phyloP scores from a whole-genome alignment of 2,113 vertebrate genomes.

The Erythrolamprus reginae region DNA sequence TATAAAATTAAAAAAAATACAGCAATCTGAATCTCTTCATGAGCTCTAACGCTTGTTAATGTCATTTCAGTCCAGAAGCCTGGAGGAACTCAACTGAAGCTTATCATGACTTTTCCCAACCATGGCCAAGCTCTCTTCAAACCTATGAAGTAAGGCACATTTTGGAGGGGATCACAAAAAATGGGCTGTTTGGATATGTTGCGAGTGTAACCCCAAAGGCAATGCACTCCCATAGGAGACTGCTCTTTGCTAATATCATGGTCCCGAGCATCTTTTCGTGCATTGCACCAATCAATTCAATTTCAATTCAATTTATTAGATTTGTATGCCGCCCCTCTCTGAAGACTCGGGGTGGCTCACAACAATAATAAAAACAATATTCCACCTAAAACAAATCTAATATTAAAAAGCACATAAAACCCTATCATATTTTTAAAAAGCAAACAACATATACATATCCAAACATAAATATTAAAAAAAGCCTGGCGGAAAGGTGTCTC shows the following conservation, averaged over 20 bases:
- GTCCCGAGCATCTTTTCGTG: rapidly evolving
- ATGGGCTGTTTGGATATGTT: not conserved
- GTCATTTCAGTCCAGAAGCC: slow-evolving; percentile 73
- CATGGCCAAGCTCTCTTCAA: slow-evolving; percentile 78
- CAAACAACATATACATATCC: too few relatives aligned
- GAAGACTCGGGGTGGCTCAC: too few relatives aligned
- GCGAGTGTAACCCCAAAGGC: not conserved
- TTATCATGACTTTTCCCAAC: slow-evolving; percentile 73
- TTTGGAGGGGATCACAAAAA: too few relatives aligned
- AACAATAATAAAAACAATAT: too few relatives aligned
- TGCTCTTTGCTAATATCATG: not conserved
- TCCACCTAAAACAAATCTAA: too few relatives aligned
- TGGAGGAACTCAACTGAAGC: slow-evolving; percentile 75
- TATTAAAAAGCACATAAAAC: too few relatives aligned
- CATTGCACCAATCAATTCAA: rapidly evolving
- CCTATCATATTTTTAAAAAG: too few relatives aligned
- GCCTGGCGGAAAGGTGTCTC: too few relatives aligned
- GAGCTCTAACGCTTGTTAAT: not conserved
- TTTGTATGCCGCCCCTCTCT: too few relatives aligned
- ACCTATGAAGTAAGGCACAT: slow-evolving; percentile 77
- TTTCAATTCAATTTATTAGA: too few relatives aligned
- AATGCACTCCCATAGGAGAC: not conserved
- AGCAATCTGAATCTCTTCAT: too few relatives aligned
- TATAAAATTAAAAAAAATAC: not conserved
- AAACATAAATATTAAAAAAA: too few relatives aligned